Evolutionary conservation across 2,113 vertebrate species (phyloP).

Genomic region (Bostrychus sinensis): DNA sequence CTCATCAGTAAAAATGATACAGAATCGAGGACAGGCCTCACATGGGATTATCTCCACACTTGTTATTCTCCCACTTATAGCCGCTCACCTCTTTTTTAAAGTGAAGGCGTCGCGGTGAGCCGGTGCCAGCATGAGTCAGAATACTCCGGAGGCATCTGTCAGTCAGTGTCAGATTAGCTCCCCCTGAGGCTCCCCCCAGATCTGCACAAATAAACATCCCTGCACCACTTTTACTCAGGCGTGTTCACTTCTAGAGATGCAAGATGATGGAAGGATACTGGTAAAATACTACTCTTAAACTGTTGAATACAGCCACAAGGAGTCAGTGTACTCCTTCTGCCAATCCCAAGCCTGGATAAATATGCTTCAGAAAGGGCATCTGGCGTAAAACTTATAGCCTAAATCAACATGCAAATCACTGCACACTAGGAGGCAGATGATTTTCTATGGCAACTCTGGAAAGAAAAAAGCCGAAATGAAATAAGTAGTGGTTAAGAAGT

Average conservation of each 20-base stretch:
- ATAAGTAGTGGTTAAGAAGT: too few relatives aligned
- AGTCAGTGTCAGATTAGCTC: constrained; percentile 47
- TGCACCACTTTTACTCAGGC: constrained; percentile 6
- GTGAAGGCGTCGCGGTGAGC: constrained; percentile 26
- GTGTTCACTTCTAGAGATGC: neutral
- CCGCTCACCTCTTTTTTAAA: constrained; percentile 53
- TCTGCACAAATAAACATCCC: constrained; percentile 37
- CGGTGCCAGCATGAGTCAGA: constrained; percentile 54
- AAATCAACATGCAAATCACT: too few relatives aligned
- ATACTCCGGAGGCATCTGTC: constrained; percentile 61
- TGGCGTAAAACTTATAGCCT: too few relatives aligned
- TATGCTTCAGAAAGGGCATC: too few relatives aligned
- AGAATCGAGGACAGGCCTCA: constrained; percentile 76
- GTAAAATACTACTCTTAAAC: too few relatives aligned
- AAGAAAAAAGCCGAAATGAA: too few relatives aligned
- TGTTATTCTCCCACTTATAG: constrained; percentile 68
- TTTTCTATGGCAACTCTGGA: too few relatives aligned
- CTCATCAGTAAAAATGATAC: constrained; percentile 76
- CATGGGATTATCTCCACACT: constrained; percentile 71
- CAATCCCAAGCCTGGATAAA: neutral
- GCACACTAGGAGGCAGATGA: too few relatives aligned
- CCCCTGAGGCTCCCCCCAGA: constrained; percentile 25
- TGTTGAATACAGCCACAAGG: too few relatives aligned
- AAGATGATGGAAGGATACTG: neutral
- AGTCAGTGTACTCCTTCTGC: neutral